Evolutionary conservation across 2,888 invertebrate genomes (phyloP), one percentile per base, ranked within the genome.

Genomic region (Lasioglossum pauxillum): DNA sequence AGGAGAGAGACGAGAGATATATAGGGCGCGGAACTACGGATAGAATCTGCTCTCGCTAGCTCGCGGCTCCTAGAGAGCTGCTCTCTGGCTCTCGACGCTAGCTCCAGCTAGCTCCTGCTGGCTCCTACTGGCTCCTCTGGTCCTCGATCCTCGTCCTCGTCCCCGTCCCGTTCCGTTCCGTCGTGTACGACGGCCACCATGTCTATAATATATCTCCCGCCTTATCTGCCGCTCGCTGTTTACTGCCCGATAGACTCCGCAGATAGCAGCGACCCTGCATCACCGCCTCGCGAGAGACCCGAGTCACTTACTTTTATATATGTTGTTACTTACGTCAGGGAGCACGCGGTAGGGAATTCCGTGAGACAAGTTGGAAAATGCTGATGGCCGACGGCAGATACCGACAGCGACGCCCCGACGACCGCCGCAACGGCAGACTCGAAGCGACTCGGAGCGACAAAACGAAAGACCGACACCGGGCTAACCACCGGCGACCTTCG

Each of bases 181-280:
- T 64, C 64, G 31, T 88, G 85, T 90, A 90, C 91, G 91, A 93
- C 89, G 93, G 88, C 90, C 89, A 90, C 91, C 92, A 90, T 92
- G 94, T 94, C 93, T 92, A 94, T 94, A 94, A 95, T 95, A 94
- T 95, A 95, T 95, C 93, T 94, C 91, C 91, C 87, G 93, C 92
- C 95, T 95, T 95, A 95, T 95, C 95, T 95, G 94, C 94, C 93
- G 95, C 94, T 94, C 92, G 94, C 94, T 95, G 95, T 95, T 95
- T 95, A 95, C 95, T 94, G 94, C 94, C 94, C 94, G 95, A 95
- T 95, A 95, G 95, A 95, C 95, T 95, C 93, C 90, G 90, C 93
- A 93, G 95, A 95, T 95, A 95, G 94, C 90, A 89, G 92, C 57
- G 91, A 91, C 92, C 90, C 93, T 93, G 93, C 92, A 92, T 93